Evolutionary conservation across 64 coral and sea anemone genomes (phyloP).

Genomic region (Pocillopora damicornis): DNA sequence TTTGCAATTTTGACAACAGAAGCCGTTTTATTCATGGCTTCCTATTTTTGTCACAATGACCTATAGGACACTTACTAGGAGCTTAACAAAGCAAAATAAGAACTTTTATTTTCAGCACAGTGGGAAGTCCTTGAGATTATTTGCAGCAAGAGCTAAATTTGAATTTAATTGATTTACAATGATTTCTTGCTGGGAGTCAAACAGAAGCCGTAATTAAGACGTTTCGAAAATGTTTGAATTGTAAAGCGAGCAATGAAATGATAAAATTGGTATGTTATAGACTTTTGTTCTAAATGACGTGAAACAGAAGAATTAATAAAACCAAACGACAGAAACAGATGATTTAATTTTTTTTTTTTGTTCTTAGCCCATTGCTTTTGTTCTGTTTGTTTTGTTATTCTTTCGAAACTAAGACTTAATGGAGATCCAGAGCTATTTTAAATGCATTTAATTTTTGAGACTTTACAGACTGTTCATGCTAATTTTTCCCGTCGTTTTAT

Average conservation of each 20-base stretch:
- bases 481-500: no score
- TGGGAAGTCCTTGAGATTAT: not conserved
- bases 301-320: no score
- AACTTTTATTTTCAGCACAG: not conserved
- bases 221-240: not conserved
- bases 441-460: no score
- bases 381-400: no score
- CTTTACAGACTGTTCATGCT: no score
- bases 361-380: no score
- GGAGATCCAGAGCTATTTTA: no score
- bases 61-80: not conserved
- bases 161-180: not conserved
- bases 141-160: not conserved
- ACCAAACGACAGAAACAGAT: no score
- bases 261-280: not conserved
- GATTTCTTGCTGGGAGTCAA: not conserved
- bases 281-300: no score
- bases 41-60: not conserved
- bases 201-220: not conserved
- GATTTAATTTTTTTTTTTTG: no score
- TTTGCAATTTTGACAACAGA: not conserved
- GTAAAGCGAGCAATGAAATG: not conserved
- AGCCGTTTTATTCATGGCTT: not conserved
- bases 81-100: not conserved
- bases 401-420: no score